Conservation (phyloP, 2,888 invertebrate genomes). For the Drosophila rubida region DNA sequence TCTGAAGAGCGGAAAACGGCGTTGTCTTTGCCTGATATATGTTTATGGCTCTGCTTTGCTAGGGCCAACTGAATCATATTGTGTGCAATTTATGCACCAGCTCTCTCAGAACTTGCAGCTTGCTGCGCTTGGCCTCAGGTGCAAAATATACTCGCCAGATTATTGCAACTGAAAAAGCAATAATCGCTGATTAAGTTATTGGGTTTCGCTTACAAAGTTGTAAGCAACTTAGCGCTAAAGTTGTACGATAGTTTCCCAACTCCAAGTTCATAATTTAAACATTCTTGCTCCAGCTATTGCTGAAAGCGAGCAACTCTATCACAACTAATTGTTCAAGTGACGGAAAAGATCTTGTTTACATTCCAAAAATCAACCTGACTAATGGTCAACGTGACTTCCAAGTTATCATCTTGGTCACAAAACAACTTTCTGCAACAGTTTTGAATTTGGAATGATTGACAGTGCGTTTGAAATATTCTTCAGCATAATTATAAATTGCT, state of each 20-base stretch:
- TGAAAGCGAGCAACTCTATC: fast-evolving
- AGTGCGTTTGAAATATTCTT: background rate
- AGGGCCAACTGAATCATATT: slow-evolving; percentile 69
- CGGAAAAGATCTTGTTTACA: background rate
- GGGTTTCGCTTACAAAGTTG: background rate
- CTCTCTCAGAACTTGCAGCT: slow-evolving; percentile 17
- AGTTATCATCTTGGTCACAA: background rate
- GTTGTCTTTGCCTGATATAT: slow-evolving; percentile 71
- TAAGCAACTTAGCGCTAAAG: slow-evolving; percentile 1
- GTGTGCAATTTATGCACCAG: slow-evolving; percentile 65
- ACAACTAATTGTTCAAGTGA: background rate
- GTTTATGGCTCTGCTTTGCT: slow-evolving; percentile 46
- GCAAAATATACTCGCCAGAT: slow-evolving; percentile 17
- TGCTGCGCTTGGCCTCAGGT: slow-evolving; percentile 12
- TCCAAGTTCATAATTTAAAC: background rate
- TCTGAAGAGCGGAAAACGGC: slow-evolving; percentile 29
- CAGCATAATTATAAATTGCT: too few species aligned
- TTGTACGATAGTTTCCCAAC: background rate
- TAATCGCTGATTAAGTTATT: slow-evolving; percentile 22
- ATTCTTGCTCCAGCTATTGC: background rate
- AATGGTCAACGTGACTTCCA: background rate
- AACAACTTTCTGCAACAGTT: background rate
- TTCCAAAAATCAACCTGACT: background rate
- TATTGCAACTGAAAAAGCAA: background rate
- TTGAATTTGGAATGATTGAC: background rate